Conservation (phyloP, 2,797 vertebrate species). For the Xerus rutilus region DNA sequence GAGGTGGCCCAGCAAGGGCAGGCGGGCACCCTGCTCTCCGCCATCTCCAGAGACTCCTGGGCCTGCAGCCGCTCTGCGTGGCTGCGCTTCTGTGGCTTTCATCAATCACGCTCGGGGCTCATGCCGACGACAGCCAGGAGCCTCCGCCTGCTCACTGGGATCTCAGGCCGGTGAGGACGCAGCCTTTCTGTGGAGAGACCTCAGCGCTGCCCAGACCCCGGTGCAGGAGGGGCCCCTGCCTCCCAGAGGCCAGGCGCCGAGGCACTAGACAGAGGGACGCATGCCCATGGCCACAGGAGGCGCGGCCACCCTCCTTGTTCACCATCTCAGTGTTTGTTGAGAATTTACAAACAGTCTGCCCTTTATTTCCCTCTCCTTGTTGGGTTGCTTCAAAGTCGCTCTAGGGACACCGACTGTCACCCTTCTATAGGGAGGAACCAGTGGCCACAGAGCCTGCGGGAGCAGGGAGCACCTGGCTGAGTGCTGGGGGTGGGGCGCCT, state of each 20-base stretch:
- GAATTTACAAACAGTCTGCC: rapidly evolving
- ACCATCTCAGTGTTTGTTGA: neutral
- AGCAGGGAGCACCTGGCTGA: no score
- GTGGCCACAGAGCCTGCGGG: neutral
- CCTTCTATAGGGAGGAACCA: rapidly evolving
- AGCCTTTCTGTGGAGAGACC: neutral
- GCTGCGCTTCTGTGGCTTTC: neutral
- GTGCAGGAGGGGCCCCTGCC: neutral
- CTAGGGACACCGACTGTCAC: rapidly evolving
- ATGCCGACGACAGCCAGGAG: neutral
- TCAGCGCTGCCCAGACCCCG: neutral
- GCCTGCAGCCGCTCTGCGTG: neutral
- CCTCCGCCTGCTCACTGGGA: neutral
- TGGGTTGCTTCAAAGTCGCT: neutral
- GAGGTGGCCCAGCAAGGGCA: neutral
- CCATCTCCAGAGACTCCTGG: neutral
- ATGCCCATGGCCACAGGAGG: neutral
- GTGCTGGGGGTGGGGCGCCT: no score
- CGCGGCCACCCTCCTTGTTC: neutral
- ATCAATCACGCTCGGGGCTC: neutral
- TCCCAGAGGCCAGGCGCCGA: neutral
- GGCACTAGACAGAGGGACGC: rapidly evolving
- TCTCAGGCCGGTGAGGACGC: neutral
- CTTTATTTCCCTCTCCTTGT: rapidly evolving
- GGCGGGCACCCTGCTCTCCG: neutral